Base-by-base conservation (phyloP, 1,140 invertebrate species). In the Galleria mellonella region DNA sequence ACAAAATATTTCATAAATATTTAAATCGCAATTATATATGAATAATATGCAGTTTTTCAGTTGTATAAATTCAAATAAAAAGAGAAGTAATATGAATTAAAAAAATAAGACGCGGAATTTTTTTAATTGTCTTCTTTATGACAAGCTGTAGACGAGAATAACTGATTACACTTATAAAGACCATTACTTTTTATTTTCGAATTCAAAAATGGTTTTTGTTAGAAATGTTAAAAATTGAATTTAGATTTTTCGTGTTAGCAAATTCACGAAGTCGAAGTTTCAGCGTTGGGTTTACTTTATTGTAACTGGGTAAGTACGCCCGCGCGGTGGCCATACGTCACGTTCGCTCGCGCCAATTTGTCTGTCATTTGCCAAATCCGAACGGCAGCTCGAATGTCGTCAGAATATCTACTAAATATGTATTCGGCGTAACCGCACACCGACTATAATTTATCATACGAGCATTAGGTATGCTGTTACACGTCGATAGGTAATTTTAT, bases 331-430 rank as follows among this genome's bases (percentile, higher is more conserved):
- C 55, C 56, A 61, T 65, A 58, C 50, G 56, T 65, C 62, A 69
- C 65, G 65, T 69, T 45, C 58, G 49, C 43, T 51, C 46, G 49
- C 54, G 46, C 65, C 65, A 69, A 65, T 65, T 69, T 69, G 65
- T 69, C 59, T 62, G 65, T 62, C 62, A 65, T 62, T 69, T 65
- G 59, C 54, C 65, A 65, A 65, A 67, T 63, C 53, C 53, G 47
- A 62, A 62, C 55, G 59, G 17, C 62, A 49, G 35, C 51, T 55
- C 45, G 62, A 59, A 60, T 65, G 53, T 46, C 47, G 49, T 31
- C 35, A 35, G 55, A 51, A 59, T 49, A 56, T 62, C 53, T 51
- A 54, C 51, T 52, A 60, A 64, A 55, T 61, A 60, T 57, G 53
- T 54, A 64, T 59, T 52, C 47, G 32, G 43, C 49, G 42, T 38